Evolutionary conservation across 2,797 vertebrate species (phyloP).

Genomic region (Calcarius lapponicus): DNA sequence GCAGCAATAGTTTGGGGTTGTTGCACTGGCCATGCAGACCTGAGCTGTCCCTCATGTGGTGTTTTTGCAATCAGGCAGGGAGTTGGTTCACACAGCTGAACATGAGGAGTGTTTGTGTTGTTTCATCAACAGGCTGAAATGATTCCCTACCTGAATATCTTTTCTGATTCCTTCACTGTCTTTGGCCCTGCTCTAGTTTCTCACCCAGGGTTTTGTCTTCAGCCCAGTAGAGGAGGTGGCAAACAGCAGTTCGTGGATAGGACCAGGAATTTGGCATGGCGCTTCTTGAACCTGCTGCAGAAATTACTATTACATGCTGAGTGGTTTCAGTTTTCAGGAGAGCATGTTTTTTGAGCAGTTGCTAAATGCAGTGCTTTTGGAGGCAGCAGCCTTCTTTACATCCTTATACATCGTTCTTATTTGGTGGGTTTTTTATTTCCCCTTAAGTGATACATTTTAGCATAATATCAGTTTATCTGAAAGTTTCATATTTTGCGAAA

Average conservation of each 20-base stretch:
- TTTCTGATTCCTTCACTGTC: background rate
- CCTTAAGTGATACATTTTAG: background rate
- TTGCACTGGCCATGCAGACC: background rate
- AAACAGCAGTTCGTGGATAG: background rate
- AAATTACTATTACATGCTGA: accelerated
- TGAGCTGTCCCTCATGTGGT: background rate
- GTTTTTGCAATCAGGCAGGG: background rate
- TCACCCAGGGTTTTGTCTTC: background rate
- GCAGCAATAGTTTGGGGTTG: background rate
- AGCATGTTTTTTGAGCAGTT: background rate
- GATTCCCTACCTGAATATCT: background rate
- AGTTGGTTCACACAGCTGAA: background rate
- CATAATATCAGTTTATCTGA: background rate
- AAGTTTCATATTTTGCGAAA: background rate
- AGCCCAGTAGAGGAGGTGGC: background rate
- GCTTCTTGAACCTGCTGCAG: background rate
- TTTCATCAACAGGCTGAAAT: background rate
- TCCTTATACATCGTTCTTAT: background rate
- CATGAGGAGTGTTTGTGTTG: background rate
- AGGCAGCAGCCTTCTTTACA: background rate
- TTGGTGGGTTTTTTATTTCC: background rate
- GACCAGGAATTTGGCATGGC: background rate
- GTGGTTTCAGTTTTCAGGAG: background rate
- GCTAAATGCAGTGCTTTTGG: background rate
- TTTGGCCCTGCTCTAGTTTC: background rate